phyloP scores from a whole-genome alignment of 2,888 invertebrate genomes.

The Erebia aethiops region DNA sequence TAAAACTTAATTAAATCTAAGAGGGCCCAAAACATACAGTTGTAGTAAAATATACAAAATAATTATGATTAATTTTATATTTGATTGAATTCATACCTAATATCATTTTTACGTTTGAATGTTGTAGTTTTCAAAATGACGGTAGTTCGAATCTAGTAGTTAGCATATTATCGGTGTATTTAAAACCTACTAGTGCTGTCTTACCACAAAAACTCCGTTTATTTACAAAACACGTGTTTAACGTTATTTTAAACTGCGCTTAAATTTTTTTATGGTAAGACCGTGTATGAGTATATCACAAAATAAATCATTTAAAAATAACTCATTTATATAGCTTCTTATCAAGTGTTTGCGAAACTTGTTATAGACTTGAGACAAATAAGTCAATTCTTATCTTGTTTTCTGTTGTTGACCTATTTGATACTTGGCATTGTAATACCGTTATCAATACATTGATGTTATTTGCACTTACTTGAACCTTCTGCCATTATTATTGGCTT shows the following conservation, averaged over 20 bases:
- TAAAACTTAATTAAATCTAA: not conserved
- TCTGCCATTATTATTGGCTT: not conserved
- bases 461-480: slow-evolving; percentile 4
- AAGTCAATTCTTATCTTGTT: not conserved
- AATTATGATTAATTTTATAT: not conserved
- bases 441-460: not conserved
- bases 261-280: too few relatives aligned
- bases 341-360: slow-evolving; percentile 2
- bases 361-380: not conserved
- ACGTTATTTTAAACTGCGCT: too few relatives aligned
- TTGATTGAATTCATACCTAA: not conserved
- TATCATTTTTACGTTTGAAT: not conserved
- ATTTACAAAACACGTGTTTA: too few relatives aligned
- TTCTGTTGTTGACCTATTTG: slow-evolving; percentile 12
- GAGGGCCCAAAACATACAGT: not conserved
- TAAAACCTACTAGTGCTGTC: too few relatives aligned
- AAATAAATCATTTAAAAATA: too few relatives aligned
- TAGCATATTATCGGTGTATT: too few relatives aligned
- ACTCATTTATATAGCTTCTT: not conserved
- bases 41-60: not conserved
- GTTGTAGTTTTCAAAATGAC: not conserved
- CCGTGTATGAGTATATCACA: too few relatives aligned
- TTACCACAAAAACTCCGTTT: too few relatives aligned
- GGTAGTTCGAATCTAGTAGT: not conserved
- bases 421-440: not conserved